phyloP scores from a whole-genome alignment of 2,113 vertebrate genomes.

The Dipodomys stephensi region DNA sequence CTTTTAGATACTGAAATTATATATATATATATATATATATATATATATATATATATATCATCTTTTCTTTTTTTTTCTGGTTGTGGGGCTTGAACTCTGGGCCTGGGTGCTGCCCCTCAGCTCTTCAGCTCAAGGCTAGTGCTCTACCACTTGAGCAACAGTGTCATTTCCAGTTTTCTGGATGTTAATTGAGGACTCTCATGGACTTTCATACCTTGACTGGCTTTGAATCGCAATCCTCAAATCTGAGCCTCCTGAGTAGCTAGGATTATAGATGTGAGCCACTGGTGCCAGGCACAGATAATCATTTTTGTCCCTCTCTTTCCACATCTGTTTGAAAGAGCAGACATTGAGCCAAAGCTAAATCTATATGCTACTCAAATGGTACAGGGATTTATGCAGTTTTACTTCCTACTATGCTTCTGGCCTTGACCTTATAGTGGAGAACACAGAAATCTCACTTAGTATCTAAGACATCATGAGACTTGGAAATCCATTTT shows the following conservation, averaged over 20 bases:
- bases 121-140: too few species aligned
- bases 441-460: neutral
- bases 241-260: too few species aligned
- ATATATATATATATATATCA: neutral
- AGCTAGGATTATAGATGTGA: too few species aligned
- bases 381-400: neutral
- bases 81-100: too few species aligned
- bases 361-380: neutral
- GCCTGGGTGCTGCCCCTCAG: too few species aligned
- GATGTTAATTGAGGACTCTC: too few species aligned
- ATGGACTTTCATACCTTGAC: too few species aligned
- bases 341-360: neutral
- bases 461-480: neutral
- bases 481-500: neutral
- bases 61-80: too few species aligned
- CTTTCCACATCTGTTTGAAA: neutral
- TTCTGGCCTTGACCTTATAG: neutral
- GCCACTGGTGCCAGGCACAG: too few species aligned
- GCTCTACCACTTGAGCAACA: too few species aligned
- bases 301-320: neutral
- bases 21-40: neutral
- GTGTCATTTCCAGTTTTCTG: too few species aligned
- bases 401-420: neutral
- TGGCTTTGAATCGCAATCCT: too few species aligned
- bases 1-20: conserved; percentile 8